These are phyloP conservation scores for Odobenus rosmarus DNA, from an alignment of 2,113 vertebrate species.

Conservation along the genomic window DNA sequence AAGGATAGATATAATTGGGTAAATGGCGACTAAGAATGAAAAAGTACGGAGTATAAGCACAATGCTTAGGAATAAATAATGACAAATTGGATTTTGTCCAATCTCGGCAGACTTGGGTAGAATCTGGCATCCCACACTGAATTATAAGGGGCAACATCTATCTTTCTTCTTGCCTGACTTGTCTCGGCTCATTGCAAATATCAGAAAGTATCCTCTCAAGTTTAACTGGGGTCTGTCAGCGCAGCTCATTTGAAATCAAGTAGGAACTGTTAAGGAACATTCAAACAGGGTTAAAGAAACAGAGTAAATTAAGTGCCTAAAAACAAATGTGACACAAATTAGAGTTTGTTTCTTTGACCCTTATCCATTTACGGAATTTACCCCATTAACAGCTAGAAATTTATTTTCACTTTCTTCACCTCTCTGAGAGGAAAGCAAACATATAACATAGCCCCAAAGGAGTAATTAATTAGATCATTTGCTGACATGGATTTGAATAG, in stretches of 20 bases:
- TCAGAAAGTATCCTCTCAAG: slow-evolving; percentile 60
- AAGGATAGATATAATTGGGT: slow-evolving; percentile 89
- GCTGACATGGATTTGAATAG: slow-evolving; percentile 80
- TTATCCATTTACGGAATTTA: slow-evolving; percentile 82
- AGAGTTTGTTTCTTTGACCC: slow-evolving; percentile 81
- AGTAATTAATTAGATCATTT: slow-evolving; percentile 87
- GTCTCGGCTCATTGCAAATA: slow-evolving; percentile 61
- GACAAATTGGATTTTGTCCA: slow-evolving; percentile 87
- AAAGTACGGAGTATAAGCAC: slow-evolving; percentile 82
- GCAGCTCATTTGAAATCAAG: slow-evolving; percentile 69
- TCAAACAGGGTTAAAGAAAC: slow-evolving; percentile 75
- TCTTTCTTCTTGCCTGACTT: slow-evolving; percentile 64
- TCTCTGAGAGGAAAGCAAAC: slow-evolving; percentile 80
- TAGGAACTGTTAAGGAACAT: slow-evolving; percentile 65
- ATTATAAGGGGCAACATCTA: slow-evolving; percentile 69
- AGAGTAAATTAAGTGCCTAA: slow-evolving; percentile 79
- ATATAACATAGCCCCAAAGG: slow-evolving; percentile 80
- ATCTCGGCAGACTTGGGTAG: slow-evolving; percentile 81
- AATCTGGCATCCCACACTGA: slow-evolving; percentile 71
- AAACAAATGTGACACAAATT: slow-evolving; percentile 79
- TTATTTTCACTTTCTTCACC: slow-evolving; percentile 83
- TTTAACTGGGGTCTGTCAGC: slow-evolving; percentile 59
- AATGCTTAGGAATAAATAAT: slow-evolving; percentile 85
- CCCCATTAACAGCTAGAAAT: slow-evolving; percentile 83
- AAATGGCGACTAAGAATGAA: slow-evolving; percentile 86